Evolutionary conservation across 2,797 vertebrate genomes (phyloP), one percentile per base, ranked within the genome.

Genomic region (Xenentodon cancila): DNA sequence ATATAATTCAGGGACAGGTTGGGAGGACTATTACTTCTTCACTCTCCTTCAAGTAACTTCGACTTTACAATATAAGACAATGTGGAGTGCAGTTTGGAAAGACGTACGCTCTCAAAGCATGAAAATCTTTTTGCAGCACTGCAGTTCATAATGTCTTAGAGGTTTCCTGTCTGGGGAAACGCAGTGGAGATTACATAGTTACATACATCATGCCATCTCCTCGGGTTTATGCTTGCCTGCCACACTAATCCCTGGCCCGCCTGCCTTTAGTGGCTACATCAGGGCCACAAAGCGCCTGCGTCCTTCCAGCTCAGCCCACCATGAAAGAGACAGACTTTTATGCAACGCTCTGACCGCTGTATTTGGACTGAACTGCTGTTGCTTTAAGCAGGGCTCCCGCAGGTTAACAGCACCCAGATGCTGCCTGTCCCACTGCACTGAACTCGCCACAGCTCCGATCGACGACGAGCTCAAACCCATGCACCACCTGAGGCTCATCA

Each of bases 291-390:
- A 83, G 75, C 52, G 82, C 73, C 73, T 81, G 68, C 71, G 27
- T 82, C 75, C 70, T 68, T 68, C 43, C 80, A 76, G 68, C 79
- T 79, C 77, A 80, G 79, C 77, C 77, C 76, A 64, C 86, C 75
- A 71, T 71, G 76, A 78, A 68, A 68, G 65, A 80, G 75, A 84
- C 81, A 91, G 86, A 91, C 79, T 69, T 92, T 92, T 92, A 92
- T 80, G 73, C 89, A 92, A 92, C 42, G 53, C 59, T 82, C 72
- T 49, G 75, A 80, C 73, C 73, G 12, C 67, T 77, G 76, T 81
- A 62, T 90, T 82, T 79, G 77, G 79, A 79, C 73, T 64, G 84
- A 87, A 79, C 75, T 82, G 80, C 82, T 84, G 76, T 75, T 74
- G 75, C 84, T 85, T 71, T 75, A 71, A 86, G 75, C 53, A 25